These are phyloP conservation scores for Habroteleia sp. DNA, from an alignment of 2,888 invertebrate genomes.

Conservation along the genomic window DNA sequence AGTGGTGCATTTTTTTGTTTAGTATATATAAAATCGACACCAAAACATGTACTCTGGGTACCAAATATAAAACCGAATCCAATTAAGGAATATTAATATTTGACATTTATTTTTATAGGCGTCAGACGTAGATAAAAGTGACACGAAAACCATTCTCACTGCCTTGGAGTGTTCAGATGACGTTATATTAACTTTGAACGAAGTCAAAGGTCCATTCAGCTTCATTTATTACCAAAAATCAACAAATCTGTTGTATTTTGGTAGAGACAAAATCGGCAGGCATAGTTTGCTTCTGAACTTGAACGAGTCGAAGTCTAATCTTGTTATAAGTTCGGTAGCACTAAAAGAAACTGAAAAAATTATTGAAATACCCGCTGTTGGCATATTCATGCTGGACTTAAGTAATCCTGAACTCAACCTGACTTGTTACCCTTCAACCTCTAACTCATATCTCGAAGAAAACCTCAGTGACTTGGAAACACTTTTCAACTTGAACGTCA, in stretches of 20 bases:
- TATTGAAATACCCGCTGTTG: constrained; percentile 85
- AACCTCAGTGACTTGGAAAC: constrained; percentile 77
- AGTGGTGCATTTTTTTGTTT: no score
- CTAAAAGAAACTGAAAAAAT: constrained; percentile 81
- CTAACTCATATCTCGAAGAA: constrained; percentile 75
- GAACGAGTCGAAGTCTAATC: constrained; percentile 69
- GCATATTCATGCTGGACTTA: constrained; percentile 83
- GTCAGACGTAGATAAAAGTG: constrained; percentile 53
- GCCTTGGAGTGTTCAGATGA: constrained; percentile 69
- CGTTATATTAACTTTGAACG: constrained; percentile 82
- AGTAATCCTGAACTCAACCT: constrained; percentile 75
- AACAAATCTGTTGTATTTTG: constrained; percentile 87
- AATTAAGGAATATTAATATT: neutral
- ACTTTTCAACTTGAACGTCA: constrained; percentile 74
- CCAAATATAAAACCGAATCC: no score
- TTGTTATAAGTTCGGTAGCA: constrained; percentile 74
- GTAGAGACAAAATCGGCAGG: constrained; percentile 92
- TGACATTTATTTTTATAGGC: neutral
- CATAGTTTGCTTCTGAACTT: constrained; percentile 89
- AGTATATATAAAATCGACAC: no score
- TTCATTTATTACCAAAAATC: constrained; percentile 88
- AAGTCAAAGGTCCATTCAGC: constrained; percentile 91
- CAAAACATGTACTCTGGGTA: no score
- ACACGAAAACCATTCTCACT: constrained; percentile 67
- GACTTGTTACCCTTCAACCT: constrained; percentile 81